These are phyloP conservation scores for Meloidogyne exigua DNA, from an alignment of 1,140 invertebrate species.

Conservation along the genomic window DNA sequence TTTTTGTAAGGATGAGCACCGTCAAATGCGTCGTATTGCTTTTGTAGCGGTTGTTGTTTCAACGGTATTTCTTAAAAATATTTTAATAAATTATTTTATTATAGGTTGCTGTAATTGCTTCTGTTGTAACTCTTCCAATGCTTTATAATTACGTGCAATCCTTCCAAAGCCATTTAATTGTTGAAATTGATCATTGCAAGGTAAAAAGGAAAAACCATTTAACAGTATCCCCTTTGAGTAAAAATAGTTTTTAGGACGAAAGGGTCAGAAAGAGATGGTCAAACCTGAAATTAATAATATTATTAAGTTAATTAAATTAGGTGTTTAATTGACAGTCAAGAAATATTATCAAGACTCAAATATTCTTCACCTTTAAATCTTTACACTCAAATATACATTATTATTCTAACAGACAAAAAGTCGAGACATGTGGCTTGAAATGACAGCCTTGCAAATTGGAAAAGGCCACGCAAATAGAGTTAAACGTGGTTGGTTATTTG, in stretches of 20 bases:
- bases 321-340: too few species aligned
- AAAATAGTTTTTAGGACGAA: too few species aligned
- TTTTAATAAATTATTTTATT: background rate
- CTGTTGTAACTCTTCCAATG: slow-evolving; percentile 63
- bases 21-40: slow-evolving; percentile 63
- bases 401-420: slow-evolving; percentile 34
- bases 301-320: too few species aligned
- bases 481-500: slow-evolving; percentile 63
- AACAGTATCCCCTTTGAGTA: too few species aligned
- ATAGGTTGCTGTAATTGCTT: slow-evolving; percentile 56
- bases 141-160: slow-evolving; percentile 64
- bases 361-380: too few species aligned
- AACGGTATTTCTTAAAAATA: slow-evolving; percentile 30
- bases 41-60: slow-evolving; percentile 64
- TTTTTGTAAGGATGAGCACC: slow-evolving; percentile 16
- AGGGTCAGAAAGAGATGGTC: too few species aligned
- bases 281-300: too few species aligned
- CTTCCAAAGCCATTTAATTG: slow-evolving; percentile 63
- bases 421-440: slow-evolving; percentile 63
- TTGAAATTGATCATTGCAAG: slow-evolving; percentile 64
- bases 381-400: too few species aligned
- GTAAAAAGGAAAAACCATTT: slow-evolving; percentile 31
- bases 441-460: slow-evolving; percentile 63
- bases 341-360: too few species aligned
- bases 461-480: slow-evolving; percentile 61